Conservation (phyloP, 2,797 vertebrate genomes). For the Melopsittacus undulatus region DNA sequence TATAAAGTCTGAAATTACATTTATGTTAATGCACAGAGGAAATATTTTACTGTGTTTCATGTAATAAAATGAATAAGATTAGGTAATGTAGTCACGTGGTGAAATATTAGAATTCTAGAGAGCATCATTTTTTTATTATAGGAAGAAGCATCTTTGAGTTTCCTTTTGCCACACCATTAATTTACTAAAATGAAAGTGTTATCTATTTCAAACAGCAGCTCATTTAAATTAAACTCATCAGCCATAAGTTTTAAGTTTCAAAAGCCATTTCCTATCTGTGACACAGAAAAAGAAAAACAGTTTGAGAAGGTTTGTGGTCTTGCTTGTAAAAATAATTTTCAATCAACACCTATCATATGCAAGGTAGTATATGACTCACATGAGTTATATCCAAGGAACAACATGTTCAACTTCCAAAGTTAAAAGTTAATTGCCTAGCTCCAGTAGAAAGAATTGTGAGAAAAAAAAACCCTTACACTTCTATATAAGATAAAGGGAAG, state of each 20-base stretch:
- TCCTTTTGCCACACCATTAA: constrained; percentile 64
- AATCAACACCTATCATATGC: constrained; percentile 18
- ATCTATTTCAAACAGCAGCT: constrained; percentile 74
- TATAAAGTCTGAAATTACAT: constrained; percentile 49
- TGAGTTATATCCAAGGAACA: background rate
- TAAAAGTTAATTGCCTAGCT: constrained; percentile 35
- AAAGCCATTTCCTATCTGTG: constrained; percentile 62
- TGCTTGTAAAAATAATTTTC: constrained; percentile 54
- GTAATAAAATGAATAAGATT: constrained; percentile 33
- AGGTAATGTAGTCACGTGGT: constrained; percentile 48
- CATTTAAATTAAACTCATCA: constrained; percentile 75
- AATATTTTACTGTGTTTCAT: constrained; percentile 30
- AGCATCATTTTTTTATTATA: constrained; percentile 34
- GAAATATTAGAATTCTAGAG: constrained; percentile 51
- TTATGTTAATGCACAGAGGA: constrained; percentile 41
- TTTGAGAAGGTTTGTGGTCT: constrained; percentile 44
- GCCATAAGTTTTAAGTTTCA: constrained; percentile 58
- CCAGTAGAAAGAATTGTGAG: background rate
- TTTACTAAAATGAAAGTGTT: constrained; percentile 69
- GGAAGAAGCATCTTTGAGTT: constrained; percentile 50
- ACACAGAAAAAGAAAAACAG: constrained; percentile 49
- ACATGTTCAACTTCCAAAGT: background rate
- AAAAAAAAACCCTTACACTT: background rate
- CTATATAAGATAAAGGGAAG: background rate
- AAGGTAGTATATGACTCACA: constrained; percentile 28